Base-by-base conservation (phyloP, 2,113 vertebrate species). In the Ceratotherium simum region DNA sequence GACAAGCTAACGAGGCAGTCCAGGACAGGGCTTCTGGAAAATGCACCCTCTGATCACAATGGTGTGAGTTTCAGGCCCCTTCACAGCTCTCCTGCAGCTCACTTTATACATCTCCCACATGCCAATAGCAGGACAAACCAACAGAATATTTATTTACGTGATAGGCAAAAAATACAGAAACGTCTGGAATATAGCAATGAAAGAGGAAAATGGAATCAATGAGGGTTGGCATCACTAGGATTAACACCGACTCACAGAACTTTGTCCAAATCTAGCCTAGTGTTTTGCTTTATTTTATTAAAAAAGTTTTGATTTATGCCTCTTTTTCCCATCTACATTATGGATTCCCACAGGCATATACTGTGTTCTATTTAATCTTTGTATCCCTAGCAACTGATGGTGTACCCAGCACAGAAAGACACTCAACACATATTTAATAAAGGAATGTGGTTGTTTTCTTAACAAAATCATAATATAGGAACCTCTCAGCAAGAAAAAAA, bases 401-500 rank as follows among this genome's bases (percentile, higher is more conserved):
- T 81, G 14, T 36, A 51, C n/a, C 25, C 60, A 78, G 64, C 46
- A 92, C 70, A 95, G 78, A 92, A 90, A 92, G 64, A 13, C 21
- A 70, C 29, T 42, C 39, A 73, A 51, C 20, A 72, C 20, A 27
- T 75, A 67, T 72, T n/a, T 73, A 48, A 85, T 78, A 46, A 94
- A 70, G 29, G 64, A 91, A 80, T 8, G 39, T 42, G 33, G 56
- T 64, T 64, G 4, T 96, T 70, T 88, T 72, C 20, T 87, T 62
- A 8, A 72, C 4, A 91, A 91, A 95, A 64, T 27, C 2, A 70
- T 56, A 95, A 78, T 69, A 62, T 67, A 76, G 0, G 1, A 82
- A 91, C 46, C 81, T 90, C 27, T 87, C 31, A 62, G 16, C n/a
- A 78, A 78, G 31, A 65, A 93, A 96, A 79, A 79, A n/a, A 91